phyloP scores from a whole-genome alignment of 2,888 invertebrate species.

The Apodemia mormo region DNA sequence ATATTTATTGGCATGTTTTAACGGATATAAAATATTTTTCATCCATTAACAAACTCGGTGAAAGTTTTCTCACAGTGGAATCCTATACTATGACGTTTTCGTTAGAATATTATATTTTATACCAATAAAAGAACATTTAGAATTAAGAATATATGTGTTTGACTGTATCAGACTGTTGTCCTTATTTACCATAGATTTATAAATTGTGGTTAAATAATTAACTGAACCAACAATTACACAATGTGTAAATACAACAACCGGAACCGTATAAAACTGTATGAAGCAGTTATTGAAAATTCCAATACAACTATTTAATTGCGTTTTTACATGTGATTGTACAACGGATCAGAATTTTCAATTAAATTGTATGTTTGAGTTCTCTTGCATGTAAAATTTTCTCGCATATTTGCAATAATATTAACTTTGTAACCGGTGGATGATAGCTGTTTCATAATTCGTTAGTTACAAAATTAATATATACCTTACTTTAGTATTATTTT shows the following conservation, averaged over 20 bases:
- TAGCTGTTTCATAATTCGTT: neutral
- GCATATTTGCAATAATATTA: slow-evolving; percentile 4
- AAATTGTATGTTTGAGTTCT: slow-evolving; percentile 10
- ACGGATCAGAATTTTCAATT: slow-evolving; percentile 10
- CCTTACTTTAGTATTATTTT: no score
- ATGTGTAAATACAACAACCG: neutral
- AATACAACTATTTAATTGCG: neutral
- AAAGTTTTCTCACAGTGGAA: no score
- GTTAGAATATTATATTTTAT: no score
- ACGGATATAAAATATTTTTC: no score
- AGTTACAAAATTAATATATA: neutral
- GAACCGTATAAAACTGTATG: neutral
- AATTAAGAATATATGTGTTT: neutral
- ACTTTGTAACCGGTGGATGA: slow-evolving; percentile 4
- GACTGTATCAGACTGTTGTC: neutral
- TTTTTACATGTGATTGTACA: neutral
- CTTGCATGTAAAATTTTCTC: slow-evolving; percentile 4
- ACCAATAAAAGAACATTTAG: neutral
- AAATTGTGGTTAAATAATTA: neutral
- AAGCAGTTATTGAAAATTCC: neutral
- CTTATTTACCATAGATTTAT: neutral
- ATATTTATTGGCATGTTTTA: no score
- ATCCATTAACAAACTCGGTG: no score
- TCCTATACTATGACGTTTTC: no score
- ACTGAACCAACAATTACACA: neutral